phyloP scores from a whole-genome alignment of 2,797 vertebrate species.

The Acestrorhynchus altus region DNA sequence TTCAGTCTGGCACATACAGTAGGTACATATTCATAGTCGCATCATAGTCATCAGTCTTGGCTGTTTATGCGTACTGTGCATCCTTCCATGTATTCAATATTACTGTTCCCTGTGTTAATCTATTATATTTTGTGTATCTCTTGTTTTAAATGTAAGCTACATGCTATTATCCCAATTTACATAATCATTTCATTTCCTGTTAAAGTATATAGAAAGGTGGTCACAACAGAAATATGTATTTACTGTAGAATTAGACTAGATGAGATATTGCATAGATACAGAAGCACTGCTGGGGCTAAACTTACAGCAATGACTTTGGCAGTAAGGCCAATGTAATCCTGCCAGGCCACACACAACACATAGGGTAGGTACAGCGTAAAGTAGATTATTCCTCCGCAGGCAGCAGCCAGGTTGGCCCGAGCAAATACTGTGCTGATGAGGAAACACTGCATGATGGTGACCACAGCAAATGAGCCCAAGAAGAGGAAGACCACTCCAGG shows the following conservation, averaged over 20 bases:
- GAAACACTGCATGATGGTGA: constrained; percentile 97
- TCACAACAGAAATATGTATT: background rate
- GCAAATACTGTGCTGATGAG: constrained; percentile 95
- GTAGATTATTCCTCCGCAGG: constrained; percentile 96
- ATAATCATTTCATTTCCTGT: background rate
- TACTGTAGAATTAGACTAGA: background rate
- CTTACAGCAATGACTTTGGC: constrained; percentile 91
- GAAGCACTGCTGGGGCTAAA: constrained; percentile 12
- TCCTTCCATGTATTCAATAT: no score
- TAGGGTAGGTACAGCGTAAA: constrained; percentile 97
- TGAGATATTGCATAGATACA: background rate
- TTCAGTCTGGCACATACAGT: background rate
- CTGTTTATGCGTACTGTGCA: background rate
- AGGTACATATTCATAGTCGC: background rate
- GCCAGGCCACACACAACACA: constrained; percentile 94
- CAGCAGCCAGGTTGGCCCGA: constrained; percentile 93
- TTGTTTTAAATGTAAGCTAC: background rate
- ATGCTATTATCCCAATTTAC: no score
- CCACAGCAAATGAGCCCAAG: constrained; percentile 87
- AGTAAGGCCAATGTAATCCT: constrained; percentile 89
- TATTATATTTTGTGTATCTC: no score
- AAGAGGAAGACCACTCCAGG: constrained; percentile 92
- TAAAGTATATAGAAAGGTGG: background rate
- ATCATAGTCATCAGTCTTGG: background rate
- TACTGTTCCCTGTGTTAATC: no score